Conservation (phyloP, 2,113 vertebrate species). For the Zosterops lateralis region DNA sequence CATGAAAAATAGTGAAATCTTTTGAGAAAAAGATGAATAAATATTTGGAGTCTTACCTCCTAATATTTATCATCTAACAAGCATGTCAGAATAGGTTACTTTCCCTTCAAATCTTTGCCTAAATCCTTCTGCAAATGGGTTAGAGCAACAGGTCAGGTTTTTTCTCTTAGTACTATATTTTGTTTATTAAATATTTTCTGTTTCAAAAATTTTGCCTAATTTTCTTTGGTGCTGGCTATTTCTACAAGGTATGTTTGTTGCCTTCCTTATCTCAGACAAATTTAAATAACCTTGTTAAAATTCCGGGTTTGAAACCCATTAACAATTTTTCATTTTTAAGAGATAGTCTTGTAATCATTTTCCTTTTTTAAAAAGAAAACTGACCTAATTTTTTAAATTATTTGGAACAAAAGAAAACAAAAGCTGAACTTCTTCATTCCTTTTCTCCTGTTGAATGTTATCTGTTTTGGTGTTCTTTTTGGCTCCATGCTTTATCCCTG, state of each 20-base stretch:
- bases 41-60: not conserved
- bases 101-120: not conserved
- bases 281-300: not conserved
- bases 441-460: not conserved
- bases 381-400: not conserved
- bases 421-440: not conserved
- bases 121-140: not conserved
- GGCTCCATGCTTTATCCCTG: not conserved
- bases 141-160: not conserved
- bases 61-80: not conserved
- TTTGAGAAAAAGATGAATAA: not conserved
- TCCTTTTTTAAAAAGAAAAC: not conserved
- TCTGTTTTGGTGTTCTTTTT: not conserved
- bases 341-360: fast-evolving
- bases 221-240: not conserved
- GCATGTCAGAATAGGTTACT: not conserved
- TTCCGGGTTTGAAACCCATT: not conserved
- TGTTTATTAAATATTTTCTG: not conserved
- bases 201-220: not conserved
- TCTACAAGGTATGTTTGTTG: not conserved
- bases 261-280: not conserved
- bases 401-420: not conserved
- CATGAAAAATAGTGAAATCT: not conserved
- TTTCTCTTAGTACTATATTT: not conserved
- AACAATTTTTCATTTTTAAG: not conserved